These are phyloP conservation scores for Rousettus leschenaultii DNA, from an alignment of 2,113 vertebrate species.

Conservation along the genomic window DNA sequence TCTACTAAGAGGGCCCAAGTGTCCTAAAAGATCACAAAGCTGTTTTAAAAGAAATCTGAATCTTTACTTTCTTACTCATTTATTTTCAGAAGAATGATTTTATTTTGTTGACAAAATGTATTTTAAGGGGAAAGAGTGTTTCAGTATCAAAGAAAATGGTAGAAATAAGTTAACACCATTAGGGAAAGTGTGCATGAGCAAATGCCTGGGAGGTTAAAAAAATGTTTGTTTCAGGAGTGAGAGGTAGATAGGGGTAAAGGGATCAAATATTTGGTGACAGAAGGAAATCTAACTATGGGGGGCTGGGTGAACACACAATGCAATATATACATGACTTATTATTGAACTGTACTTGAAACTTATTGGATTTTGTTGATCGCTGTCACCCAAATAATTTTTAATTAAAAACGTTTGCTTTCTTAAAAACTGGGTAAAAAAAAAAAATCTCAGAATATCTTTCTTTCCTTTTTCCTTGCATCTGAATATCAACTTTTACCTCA, in stretches of 20 bases:
- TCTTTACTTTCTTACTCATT: not conserved
- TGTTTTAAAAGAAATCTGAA: not conserved
- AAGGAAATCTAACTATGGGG: too few relatives aligned
- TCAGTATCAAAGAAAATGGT: not conserved
- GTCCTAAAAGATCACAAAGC: not conserved
- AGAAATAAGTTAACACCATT: not conserved
- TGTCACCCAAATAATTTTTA: too few relatives aligned
- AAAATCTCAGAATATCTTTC: not conserved
- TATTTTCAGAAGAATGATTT: not conserved
- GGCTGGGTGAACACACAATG: too few relatives aligned
- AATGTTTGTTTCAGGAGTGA: too few relatives aligned
- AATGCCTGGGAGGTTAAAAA: not conserved
- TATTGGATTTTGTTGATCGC: too few relatives aligned
- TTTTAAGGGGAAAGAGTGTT: not conserved
- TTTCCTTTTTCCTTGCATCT: not conserved
- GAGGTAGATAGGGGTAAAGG: too few relatives aligned
- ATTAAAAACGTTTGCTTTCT: not conserved
- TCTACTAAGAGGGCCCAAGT: not conserved
- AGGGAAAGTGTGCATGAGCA: not conserved
- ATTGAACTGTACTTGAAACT: too few relatives aligned
- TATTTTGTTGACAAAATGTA: not conserved
- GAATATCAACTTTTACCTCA: not conserved
- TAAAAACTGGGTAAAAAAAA: not conserved
- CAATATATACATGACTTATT: too few relatives aligned
- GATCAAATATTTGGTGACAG: too few relatives aligned